Base-by-base conservation (phyloP, 2,888 invertebrate species). In the Parnassius orleans region DNA sequence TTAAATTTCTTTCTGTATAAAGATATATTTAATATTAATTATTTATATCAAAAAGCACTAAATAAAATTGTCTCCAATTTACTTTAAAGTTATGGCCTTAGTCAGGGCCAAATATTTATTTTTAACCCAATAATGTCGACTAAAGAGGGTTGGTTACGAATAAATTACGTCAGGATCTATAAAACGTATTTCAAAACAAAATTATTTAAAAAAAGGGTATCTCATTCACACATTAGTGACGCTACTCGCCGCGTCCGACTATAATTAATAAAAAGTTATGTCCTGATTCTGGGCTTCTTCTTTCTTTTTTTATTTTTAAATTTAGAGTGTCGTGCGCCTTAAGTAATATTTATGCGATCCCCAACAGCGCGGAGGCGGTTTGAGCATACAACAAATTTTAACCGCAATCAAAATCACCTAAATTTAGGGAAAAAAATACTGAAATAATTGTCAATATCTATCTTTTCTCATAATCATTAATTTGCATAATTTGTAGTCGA, bases 321-420 rank as follows among this genome's bases (percentile, higher is more conserved):
- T 88, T 87, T 82, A 76, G 83, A 81, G 79, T 83, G 83, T 85
- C 86, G 80, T 76, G 82, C 80, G 75, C 81, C 82, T 78, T 90
- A 90, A 90, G 90, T 83, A 90, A 87, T 90, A 90, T 91, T 90
- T 90, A 91, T 91, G 90, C 81, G 89, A 80, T 87, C 80, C 84
- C 89, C 88, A 86, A 77, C 88, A 68, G 87, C 72, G 87, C 80
- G 80, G 77, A 69, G 69, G 69, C 63, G 68, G 68, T 66, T 70
- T 66, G 64, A 33, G 50, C 12, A 42, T 50, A 50, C 50, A 24
- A 50, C 43, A n/a, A 57, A 60, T 51, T 44, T 51, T 48, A 15
- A 14, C n/a, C 43, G 48, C 11, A 33, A 48, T 19, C 19, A 1
- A 57, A 60, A 47, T 14, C 15, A 51, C 24, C 1, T 51, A 44